Conservation (phyloP, 2,888 invertebrate species). For the Keiferia lycopersicella region DNA sequence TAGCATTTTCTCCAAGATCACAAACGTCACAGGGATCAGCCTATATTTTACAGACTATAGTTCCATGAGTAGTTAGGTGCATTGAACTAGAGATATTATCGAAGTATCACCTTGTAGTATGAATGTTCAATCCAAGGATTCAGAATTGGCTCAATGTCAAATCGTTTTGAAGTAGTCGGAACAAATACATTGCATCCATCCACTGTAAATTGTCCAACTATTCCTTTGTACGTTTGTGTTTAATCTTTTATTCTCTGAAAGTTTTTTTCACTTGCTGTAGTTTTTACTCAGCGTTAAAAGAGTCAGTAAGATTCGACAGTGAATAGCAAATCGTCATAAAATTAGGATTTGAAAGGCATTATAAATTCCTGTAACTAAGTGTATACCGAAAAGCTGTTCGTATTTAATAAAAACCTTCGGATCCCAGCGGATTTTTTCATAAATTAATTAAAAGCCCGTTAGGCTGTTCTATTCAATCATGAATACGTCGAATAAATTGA, state of each 20-base stretch:
- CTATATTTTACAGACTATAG: too few relatives aligned
- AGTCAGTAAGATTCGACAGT: background rate
- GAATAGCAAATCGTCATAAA: background rate
- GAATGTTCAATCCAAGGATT: too few relatives aligned
- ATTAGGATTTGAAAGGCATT: background rate
- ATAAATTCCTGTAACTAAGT: background rate
- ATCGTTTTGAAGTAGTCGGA: too few relatives aligned
- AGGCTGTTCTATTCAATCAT: slow-evolving; percentile 1
- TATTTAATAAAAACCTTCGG: background rate
- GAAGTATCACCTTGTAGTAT: too few relatives aligned
- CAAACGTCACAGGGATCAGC: too few relatives aligned
- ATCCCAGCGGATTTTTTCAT: background rate
- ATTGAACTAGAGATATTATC: too few relatives aligned
- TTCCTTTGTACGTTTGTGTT: background rate
- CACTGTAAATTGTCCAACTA: background rate
- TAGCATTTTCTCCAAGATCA: too few relatives aligned
- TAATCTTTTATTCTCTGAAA: background rate
- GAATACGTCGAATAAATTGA: background rate
- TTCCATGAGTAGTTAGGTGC: too few relatives aligned
- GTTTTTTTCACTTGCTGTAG: background rate
- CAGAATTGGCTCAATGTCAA: too few relatives aligned
- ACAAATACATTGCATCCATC: too few relatives aligned
- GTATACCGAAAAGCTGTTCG: background rate
- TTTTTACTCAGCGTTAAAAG: too few relatives aligned
- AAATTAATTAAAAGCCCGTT: slow-evolving; percentile 18